These are phyloP conservation scores for Gymnoscopelus braueri DNA, from an alignment of 2,797 vertebrate genomes.

Conservation along the genomic window DNA sequence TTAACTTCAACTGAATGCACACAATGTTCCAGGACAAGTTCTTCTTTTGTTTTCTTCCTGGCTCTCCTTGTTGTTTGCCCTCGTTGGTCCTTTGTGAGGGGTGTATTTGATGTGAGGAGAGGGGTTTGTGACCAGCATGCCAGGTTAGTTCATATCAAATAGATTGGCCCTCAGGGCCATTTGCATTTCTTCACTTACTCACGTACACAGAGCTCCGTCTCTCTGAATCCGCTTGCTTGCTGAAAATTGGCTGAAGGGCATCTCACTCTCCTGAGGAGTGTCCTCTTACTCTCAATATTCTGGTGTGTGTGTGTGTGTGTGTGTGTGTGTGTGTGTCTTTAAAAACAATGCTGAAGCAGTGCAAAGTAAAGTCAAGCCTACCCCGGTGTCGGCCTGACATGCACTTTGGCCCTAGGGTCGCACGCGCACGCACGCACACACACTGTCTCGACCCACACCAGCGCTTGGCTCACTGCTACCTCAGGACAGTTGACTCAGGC, in stretches of 20 bases:
- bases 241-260: conserved; percentile 70
- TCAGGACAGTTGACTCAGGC: conserved; percentile 56
- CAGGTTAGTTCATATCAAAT: conserved; percentile 44
- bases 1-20: neutral
- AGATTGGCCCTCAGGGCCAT: conserved; percentile 32
- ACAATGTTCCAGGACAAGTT: neutral
- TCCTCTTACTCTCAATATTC: conserved; percentile 77
- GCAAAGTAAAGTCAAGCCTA: conserved; percentile 44
- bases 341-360: conserved; percentile 44
- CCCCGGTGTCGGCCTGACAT: conserved; percentile 51
- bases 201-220: conserved; percentile 43
- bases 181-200: conserved; percentile 40
- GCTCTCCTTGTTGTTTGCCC: neutral
- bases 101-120: conserved; percentile 33
- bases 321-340: conserved; percentile 37
- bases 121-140: conserved; percentile 23
- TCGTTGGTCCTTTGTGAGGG: conserved; percentile 18
- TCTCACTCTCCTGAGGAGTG: conserved; percentile 70
- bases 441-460: conserved; percentile 33
- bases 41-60: neutral
- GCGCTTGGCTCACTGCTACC: conserved; percentile 40
- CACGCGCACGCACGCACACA: neutral
- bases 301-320: conserved; percentile 11
- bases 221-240: conserved; percentile 59
- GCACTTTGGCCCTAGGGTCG: conserved; percentile 41